Conservation (phyloP, 53 echinoderm and acorn worm genomes). For the Astropecten irregularis region DNA sequence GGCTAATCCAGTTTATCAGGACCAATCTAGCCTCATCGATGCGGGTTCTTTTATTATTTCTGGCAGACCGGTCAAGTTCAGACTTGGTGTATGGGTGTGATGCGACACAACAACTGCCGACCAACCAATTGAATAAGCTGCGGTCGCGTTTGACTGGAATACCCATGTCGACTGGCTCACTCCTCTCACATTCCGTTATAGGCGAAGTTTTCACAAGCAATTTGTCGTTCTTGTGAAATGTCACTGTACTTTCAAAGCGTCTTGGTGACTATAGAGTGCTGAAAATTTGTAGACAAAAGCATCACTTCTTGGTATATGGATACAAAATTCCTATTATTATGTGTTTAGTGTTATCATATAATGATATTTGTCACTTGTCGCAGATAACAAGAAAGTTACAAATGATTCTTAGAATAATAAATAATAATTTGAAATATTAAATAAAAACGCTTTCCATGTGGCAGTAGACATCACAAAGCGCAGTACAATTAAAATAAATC, state of each 20-base stretch:
- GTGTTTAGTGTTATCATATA: too few relatives aligned
- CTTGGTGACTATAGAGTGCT: too few relatives aligned
- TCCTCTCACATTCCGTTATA: constrained; percentile 28
- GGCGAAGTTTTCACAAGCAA: background rate
- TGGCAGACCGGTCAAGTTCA: constrained; percentile 52
- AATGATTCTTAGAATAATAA: too few relatives aligned
- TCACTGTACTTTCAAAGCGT: constrained; percentile 42
- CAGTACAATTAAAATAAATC: too few relatives aligned
- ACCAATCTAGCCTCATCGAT: background rate
- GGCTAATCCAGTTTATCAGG: constrained; percentile 42
- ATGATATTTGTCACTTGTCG: too few relatives aligned
- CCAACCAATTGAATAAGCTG: background rate
- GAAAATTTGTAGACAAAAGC: too few relatives aligned
- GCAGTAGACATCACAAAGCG: too few relatives aligned
- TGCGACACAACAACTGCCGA: constrained; percentile 50
- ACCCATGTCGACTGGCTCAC: background rate
- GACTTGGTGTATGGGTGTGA: constrained; percentile 17
- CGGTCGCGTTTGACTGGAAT: background rate
- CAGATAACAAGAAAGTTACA: too few relatives aligned
- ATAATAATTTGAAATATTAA: too few relatives aligned
- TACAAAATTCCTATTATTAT: too few relatives aligned
- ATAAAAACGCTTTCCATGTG: too few relatives aligned
- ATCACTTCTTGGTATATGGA: too few relatives aligned
- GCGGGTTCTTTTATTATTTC: constrained; percentile 3
- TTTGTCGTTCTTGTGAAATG: constrained; percentile 37